Evolutionary conservation across 2,888 invertebrate species (phyloP).

Genomic region (Patella ulyssiponensis): DNA sequence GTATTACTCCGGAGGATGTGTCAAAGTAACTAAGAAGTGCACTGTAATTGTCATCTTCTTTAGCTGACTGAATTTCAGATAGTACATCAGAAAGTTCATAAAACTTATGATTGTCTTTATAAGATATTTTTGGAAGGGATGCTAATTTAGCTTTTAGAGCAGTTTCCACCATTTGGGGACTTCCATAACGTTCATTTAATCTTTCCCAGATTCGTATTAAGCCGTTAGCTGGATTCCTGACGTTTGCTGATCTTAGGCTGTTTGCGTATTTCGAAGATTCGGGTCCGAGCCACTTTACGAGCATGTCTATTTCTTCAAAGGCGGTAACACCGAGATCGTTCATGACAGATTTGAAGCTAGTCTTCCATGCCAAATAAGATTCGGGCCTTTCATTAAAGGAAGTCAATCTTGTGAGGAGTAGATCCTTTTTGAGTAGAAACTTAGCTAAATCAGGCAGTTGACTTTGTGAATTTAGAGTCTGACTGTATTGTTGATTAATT

Average conservation of each 20-base stretch:
- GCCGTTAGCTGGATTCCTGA: not conserved
- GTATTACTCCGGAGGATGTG: not conserved
- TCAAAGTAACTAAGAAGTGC: not conserved
- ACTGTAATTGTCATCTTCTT: no score
- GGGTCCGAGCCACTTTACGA: no score
- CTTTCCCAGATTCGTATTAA: slow-evolving; percentile 4
- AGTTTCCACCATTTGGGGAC: no score
- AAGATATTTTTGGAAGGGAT: no score
- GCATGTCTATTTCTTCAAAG: not conserved
- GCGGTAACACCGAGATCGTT: slow-evolving; percentile 17
- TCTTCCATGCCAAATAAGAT: slow-evolving; percentile 20
- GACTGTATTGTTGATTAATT: no score
- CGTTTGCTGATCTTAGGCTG: not conserved
- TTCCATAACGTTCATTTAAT: no score
- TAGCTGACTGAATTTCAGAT: not conserved
- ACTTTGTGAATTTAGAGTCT: no score
- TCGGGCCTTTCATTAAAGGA: slow-evolving; percentile 21
- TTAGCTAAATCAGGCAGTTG: no score
- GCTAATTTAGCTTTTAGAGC: no score
- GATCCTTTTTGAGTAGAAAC: no score
- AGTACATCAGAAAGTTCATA: no score
- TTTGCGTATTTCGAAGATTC: not conserved
- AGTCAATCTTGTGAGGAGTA: slow-evolving; percentile 15
- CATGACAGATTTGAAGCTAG: slow-evolving; percentile 15
- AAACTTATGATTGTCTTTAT: no score